Evolutionary conservation across 2,888 invertebrate genomes (phyloP), one percentile per base, ranked within the genome.

Genomic region (Syritta pipiens): DNA sequence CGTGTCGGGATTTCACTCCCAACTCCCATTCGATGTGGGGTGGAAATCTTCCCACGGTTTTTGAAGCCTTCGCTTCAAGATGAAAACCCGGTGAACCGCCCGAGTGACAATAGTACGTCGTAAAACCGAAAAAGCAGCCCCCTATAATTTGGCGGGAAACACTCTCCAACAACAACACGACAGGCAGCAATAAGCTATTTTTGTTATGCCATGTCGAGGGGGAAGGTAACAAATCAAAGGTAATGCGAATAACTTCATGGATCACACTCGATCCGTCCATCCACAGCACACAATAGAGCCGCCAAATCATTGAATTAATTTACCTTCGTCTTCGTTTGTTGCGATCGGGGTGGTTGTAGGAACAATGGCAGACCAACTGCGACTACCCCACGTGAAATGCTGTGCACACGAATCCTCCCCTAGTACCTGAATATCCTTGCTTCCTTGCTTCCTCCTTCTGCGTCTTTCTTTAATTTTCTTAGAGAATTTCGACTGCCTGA

Each of bases 281-380:
- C 28, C 42, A n/a, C n/a, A n/a, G 40, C 26, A 28, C 20, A 51
- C 42, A 65, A 67, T 48, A 67, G 62, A 49, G 14, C 32, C 49
- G 55, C 62, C 55, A 57, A 69, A 69, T 69, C 49, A 28, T 32
- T 69, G 76, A 76, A 69, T 76, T 63, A 69, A 76, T 76, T 68
- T 76, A 76, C 75, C 62, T 76, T 37, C 44, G 28, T 44, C 28
- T 24, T 44, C 42, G 28, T 62, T 26, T 17, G n/a, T 48, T 19
- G 44, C 4, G 72, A 77, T 77, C 65, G 77, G 77, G 69, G 77
- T 77, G 77, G 77, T 77, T 60, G 77, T 72, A 77, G 77, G 75
- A 69, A 68, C 62, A 77, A 77, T 65, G 53, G 65, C 24, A 19
- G 10, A 51, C 4, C 63, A 76, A 76, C 75, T 76, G 57, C 76